Conservation (phyloP, 2,113 vertebrate genomes). For the Pavo muticus region DNA sequence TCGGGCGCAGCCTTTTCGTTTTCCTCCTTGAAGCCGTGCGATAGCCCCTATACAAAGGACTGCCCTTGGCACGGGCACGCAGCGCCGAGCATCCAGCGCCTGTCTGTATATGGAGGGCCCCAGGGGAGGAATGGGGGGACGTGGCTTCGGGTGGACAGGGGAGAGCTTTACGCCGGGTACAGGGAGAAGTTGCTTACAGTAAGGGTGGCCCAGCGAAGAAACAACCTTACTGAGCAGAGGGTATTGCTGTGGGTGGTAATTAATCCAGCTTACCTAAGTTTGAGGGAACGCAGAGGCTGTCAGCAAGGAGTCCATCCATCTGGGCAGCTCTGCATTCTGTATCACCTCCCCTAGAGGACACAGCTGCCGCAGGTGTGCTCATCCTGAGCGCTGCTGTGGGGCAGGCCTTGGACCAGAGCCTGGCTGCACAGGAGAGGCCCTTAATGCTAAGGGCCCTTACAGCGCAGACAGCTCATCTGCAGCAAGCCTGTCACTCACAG, state of each 20-base stretch:
- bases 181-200: no score
- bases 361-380: neutral
- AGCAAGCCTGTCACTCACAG: neutral
- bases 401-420: neutral
- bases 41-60: no score
- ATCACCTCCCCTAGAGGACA: neutral
- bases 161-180: no score
- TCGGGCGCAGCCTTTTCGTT: no score
- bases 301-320: neutral
- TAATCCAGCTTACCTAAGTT: neutral
- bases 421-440: neutral
- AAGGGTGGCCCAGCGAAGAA: neutral
- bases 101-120: no score
- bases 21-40: no score
- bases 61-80: no score
- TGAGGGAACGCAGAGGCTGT: neutral
- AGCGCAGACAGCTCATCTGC: neutral
- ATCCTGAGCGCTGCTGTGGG: neutral
- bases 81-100: no score
- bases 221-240: accelerated
- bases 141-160: no score
- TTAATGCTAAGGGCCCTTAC: neutral
- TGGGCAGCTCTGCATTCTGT: neutral
- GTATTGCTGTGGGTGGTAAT: neutral
- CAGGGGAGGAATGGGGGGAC: no score